Evolutionary conservation across 1,140 invertebrate species (phyloP), one percentile per base, ranked within the genome.

Genomic region (Sarcophaga peregrina): DNA sequence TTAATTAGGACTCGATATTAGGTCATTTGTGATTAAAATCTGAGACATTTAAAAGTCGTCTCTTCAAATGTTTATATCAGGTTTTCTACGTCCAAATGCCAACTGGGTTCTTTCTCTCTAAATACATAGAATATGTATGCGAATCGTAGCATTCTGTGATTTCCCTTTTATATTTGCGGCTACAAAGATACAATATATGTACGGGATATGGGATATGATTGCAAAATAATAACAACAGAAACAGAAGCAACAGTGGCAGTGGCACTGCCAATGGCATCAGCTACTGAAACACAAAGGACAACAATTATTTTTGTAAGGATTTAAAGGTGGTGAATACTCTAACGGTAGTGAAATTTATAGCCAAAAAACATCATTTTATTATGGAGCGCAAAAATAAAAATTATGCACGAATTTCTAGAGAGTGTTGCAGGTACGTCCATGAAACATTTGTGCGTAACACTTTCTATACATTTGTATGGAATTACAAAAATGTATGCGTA

Each of bases 151-250:
- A 37, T 37, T 84, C 68, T 46, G 48, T 82, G 80, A 84, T 84
- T 84, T 84, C 83, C 73, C 83, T 84, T 83, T 82, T 83, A 83
- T 83, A 68, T 68, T 83, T 83, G 82, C 58, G 82, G 82, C 82
- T 47, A 78, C 62, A 73, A 58, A 82, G 48, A 72, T 37, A 82
- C 58, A 82, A 10, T 20, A 68, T 68, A 52, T 47, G 46, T 81
- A 73, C 50, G 58, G 11, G 54, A 6, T 10, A 17, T 73, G 11
- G 45, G 0, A 68, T 68, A 68, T 47, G 20, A 52, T 62, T 81
- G 25, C 20, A 81, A 82, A 15, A 58, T n/a, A 58, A 37, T 37
- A 37, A 37, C 25, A 37, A 37, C 25, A 37, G 25, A 37, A 37
- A 4, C 25, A 37, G 25, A 37, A 37, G 25, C 25, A 37, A 37